Percentiles rank a stretch among this genome's conserved stretches.
Conservation (phyloP, 1,140 invertebrate genomes). For the Leptopilina clavipes region DNA sequence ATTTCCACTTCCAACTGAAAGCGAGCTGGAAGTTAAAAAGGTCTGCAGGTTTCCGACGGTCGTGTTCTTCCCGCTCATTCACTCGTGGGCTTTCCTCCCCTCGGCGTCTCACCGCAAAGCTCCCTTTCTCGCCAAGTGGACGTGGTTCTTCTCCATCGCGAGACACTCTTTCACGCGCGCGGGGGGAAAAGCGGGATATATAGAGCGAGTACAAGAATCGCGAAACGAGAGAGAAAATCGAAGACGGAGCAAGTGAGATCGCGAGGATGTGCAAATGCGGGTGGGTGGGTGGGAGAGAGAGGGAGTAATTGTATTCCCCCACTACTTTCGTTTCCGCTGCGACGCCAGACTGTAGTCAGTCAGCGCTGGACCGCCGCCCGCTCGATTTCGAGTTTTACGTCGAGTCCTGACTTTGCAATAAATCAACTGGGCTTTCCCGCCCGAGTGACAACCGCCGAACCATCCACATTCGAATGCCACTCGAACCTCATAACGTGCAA, state of each 20-base stretch:
- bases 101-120: constrained; percentile 3
- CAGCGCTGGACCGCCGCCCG: constrained; percentile 76
- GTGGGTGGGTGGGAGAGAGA: constrained; percentile 54
- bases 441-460: constrained; percentile 29
- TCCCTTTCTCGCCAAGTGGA: constrained; percentile 8
- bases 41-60: constrained; percentile 23
- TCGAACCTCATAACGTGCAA: constrained; percentile 2
- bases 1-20: not conserved
- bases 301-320: constrained; percentile 62
- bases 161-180: constrained; percentile 18
- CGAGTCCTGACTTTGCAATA: constrained; percentile 61
- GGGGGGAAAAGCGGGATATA: constrained; percentile 24
- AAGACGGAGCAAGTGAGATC: constrained; percentile 54
- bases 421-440: constrained; percentile 41
- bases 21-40: not conserved
- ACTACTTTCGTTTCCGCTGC: constrained; percentile 69
- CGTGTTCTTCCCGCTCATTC: constrained; percentile 27
- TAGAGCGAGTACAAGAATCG: constrained; percentile 39
- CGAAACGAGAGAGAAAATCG: constrained; percentile 53
- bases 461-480: constrained; percentile 38
- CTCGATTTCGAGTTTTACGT: constrained; percentile 64
- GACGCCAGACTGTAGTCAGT: constrained; percentile 74
- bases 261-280: constrained; percentile 48
- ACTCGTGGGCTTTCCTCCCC: constrained; percentile 10
- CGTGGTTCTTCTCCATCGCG: constrained; percentile 35